These are phyloP conservation scores for Patella depressa DNA, from an alignment of 2,888 invertebrate genomes.

Conservation along the genomic window DNA sequence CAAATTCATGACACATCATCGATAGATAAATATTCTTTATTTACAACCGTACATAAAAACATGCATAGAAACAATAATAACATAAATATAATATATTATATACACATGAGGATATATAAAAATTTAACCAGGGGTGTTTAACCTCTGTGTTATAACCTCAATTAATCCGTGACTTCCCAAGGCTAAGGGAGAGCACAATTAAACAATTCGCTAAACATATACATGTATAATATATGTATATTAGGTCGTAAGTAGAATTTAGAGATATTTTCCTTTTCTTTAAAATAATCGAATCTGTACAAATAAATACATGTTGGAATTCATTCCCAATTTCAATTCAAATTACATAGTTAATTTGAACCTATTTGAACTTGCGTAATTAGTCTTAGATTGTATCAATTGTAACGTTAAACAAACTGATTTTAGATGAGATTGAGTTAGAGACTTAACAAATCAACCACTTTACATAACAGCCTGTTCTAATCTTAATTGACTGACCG, in stretches of 20 bases:
- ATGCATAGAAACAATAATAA: too few species aligned
- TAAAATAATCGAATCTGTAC: not conserved
- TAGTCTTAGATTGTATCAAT: too few species aligned
- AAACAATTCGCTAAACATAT: not conserved
- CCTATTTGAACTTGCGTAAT: too few species aligned
- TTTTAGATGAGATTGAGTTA: too few species aligned
- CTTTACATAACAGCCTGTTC: too few species aligned
- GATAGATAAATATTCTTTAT: too few species aligned
- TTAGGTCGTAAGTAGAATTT: not conserved
- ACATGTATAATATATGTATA: not conserved
- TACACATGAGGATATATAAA: not conserved
- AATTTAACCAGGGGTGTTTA: not conserved
- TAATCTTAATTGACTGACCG: too few species aligned
- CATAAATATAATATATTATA: not conserved
- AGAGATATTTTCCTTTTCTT: not conserved
- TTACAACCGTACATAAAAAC: too few species aligned
- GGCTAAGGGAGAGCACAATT: not conserved
- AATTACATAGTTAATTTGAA: not conserved
- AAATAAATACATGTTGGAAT: not conserved
- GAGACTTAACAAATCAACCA: too few species aligned
- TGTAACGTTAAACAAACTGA: too few species aligned
- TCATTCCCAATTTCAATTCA: not conserved
- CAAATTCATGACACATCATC: too few species aligned
- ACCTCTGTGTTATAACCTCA: not conserved
- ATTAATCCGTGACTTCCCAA: not conserved